Base-by-base conservation (phyloP, 2,113 vertebrate species). In the Chitala chitala region DNA sequence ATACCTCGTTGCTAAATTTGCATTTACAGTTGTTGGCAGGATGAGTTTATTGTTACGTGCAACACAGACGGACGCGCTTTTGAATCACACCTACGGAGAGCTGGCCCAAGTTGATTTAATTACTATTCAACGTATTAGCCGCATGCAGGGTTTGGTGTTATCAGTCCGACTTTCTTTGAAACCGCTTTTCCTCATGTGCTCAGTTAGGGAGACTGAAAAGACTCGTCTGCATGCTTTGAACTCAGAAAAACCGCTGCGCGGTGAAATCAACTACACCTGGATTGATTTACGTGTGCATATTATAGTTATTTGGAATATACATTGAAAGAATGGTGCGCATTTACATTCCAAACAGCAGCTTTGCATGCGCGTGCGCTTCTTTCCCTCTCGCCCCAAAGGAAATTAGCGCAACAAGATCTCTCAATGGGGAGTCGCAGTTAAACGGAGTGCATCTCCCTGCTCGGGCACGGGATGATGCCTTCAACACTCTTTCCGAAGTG, bases 371-470 rank as follows among this genome's bases (percentile, higher is more conserved):
- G 64, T 20, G 24, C 38, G 44, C 64, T 66, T 66, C 64, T 65
- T 65, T 66, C 7, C 64, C 12, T 44, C 40, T 66, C 38, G 38
- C 38, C 38, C 40, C 22, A 46, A 66, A 66, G 64, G 64, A 66
- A 66, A 66, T 66, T 66, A 66, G 64, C 64, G 64, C 64, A 66
- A 66, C 64, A 66, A 42, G 64, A 66, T 44, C 64, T 66, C 64
- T 66, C 40, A 66, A 44, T 66, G 64, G 64, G 40, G 64, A 66
- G 64, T 12, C 64, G 38, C 64, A 46, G 64, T 66, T 66, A 24
- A 46, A 22, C 64, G 64, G 40, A 46, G 38, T 10, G 64, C 40
- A 22, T 66, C 64, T 66, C 64, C 64, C n/a, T 8, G 10, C 38
- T 22, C 10, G 64, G 20, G 24, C 40, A 20, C 31, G 22, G 8